Evolutionary conservation across 2,888 invertebrate genomes (phyloP).

Genomic region (Hedychridium roseum): DNA sequence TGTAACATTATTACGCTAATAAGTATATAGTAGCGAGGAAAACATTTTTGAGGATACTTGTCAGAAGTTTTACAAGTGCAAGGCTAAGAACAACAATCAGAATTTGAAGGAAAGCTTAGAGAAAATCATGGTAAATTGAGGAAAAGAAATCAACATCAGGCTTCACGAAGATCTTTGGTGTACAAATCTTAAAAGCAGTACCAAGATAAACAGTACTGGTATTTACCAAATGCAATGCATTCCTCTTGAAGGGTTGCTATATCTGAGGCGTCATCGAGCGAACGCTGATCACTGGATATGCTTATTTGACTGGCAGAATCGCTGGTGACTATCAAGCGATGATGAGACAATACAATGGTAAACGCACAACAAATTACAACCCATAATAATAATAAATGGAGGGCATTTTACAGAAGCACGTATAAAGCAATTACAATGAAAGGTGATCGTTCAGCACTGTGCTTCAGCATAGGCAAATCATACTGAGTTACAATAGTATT

Average conservation of each 20-base stretch:
- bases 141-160: constrained; percentile 25
- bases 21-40: neutral
- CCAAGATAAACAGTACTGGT: constrained; percentile 39
- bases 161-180: constrained; percentile 15
- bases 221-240: constrained; percentile 61
- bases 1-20: constrained; percentile 64
- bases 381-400: constrained; percentile 46
- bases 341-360: constrained; percentile 57
- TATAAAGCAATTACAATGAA: constrained; percentile 45
- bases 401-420: constrained; percentile 46
- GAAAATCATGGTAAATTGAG: constrained; percentile 21
- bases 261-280: constrained; percentile 61
- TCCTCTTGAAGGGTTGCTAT: constrained; percentile 62
- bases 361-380: constrained; percentile 56
- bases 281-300: constrained; percentile 63
- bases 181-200: constrained; percentile 18
- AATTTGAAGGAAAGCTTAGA: constrained; percentile 13
- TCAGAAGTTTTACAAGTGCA: constrained; percentile 12
- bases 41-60: neutral
- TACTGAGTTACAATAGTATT: constrained; percentile 20
- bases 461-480: constrained; percentile 22
- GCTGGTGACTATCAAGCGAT: constrained; percentile 62
- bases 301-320: constrained; percentile 64
- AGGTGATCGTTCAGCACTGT: constrained; percentile 32
- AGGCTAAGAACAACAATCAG: constrained; percentile 14